Percentiles rank a stretch among this genome's conserved stretches.
These are phyloP conservation scores for Charadrius vociferus DNA, from an alignment of 2,113 vertebrate species.

Conservation along the genomic window DNA sequence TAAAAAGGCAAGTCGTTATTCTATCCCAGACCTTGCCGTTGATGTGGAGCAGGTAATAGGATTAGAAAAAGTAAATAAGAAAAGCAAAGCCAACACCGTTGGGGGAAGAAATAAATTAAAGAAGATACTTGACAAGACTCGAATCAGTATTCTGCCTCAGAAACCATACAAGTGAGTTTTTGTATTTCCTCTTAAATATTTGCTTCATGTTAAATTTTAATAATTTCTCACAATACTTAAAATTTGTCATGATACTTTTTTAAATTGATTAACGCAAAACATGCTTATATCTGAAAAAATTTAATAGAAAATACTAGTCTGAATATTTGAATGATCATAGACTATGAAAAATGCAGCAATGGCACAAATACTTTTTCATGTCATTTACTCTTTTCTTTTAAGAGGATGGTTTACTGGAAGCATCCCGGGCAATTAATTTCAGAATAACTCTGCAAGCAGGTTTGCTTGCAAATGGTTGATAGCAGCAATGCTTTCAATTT, in stretches of 20 bases:
- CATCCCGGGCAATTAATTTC: not conserved
- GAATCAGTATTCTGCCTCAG: slow-evolving; percentile 97
- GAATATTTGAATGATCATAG: not conserved
- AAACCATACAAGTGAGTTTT: slow-evolving; percentile 96
- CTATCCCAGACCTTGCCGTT: slow-evolving; percentile 95
- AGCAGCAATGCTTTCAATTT: not conserved
- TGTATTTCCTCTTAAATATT: not conserved
- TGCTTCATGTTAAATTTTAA: not conserved
- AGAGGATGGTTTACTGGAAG: not conserved
- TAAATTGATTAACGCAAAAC: not conserved
- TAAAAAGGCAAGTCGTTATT: slow-evolving; percentile 95
- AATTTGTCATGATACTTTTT: not conserved
- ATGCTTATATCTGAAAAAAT: not conserved
- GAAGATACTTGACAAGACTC: slow-evolving; percentile 98
- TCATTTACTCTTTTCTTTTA: not conserved
- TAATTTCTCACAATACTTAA: not conserved
- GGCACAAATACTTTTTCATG: not conserved
- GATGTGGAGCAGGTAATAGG: slow-evolving; percentile 97
- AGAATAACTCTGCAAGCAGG: not conserved
- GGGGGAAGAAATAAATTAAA: slow-evolving; percentile 96
- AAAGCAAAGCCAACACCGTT: slow-evolving; percentile 93
- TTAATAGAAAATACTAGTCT: not conserved
- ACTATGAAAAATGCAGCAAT: not conserved
- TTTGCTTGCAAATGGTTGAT: not conserved
- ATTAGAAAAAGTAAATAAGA: slow-evolving; percentile 95